Evolutionary conservation across 1,140 invertebrate species (phyloP), one percentile per base, ranked within the genome.

Genomic region (Anastrepha obliqua): DNA sequence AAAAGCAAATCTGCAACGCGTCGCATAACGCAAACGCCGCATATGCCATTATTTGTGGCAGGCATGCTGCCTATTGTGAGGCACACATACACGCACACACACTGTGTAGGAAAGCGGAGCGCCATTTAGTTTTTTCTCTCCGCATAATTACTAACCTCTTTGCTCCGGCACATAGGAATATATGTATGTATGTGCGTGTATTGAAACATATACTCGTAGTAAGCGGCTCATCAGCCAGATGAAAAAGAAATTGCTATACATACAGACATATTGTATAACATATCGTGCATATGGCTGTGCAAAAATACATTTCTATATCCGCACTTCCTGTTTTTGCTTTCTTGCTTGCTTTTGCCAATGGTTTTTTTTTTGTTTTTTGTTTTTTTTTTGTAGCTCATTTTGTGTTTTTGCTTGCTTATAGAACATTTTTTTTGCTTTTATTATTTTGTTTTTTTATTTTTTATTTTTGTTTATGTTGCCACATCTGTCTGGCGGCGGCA

Each of bases 221-320:
- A n/a, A 81, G 74, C 74, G 74, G 74, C 47, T 81, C 74, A 81
- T 81, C 74, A 81, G 74, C 4, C 47, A 81, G 74, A 81, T 81
- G 17, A 55, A 29, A 81, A 81, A 81, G 74, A 20, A 20, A 81
- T n/a, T 9, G 15, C 47, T 29, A 8, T 47, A 81, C 15, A 2
- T 6, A 65, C 64, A 67, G 11, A 17, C 6, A 44, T 29, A 44
- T 47, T 78, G n/a, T 51, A 7, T 78, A 20, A 51, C 44, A 47
- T 67, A 8, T 55, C n/a, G 47, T 20, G n/a, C 74, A 47, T 58
- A 42, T 51, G 47, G 39, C 39, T 74, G 42, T n/a, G 67, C 67
- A 81, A 81, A 81, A 55, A 55, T 81, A 81, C 44, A 55, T 81
- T 81, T 51, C 74, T 81, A 81, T 81, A 81, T 81, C 74, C 74